These are phyloP conservation scores for Heliconius himera DNA, from an alignment of 1,140 invertebrate species.

Conservation along the genomic window DNA sequence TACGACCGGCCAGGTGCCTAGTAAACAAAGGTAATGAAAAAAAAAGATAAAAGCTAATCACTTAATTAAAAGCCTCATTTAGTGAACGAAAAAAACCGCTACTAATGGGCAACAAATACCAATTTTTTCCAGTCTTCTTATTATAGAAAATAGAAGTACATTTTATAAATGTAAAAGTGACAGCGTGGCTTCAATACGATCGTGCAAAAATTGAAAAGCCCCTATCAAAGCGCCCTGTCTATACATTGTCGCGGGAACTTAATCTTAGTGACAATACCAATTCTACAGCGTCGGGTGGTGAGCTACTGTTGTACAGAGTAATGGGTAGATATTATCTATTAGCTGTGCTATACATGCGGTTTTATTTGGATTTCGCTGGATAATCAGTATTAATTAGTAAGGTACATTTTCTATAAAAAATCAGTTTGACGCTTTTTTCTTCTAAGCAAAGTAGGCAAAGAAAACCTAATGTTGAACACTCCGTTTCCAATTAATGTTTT, in stretches of 20 bases:
- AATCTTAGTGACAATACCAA: conserved; percentile 50
- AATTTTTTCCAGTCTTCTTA: background rate
- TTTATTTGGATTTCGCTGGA: background rate
- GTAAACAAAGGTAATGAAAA: background rate
- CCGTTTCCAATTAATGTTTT: no score
- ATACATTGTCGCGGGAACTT: conserved; percentile 39
- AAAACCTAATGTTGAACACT: no score
- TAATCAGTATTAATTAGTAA: background rate
- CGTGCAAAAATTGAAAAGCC: conserved; percentile 29
- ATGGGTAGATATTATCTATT: background rate
- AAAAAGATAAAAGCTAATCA: background rate
- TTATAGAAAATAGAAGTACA: background rate
- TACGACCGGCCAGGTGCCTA: no score
- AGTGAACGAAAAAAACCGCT: background rate
- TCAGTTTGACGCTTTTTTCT: no score
- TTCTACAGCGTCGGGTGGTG: conserved; percentile 40
- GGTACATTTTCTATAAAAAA: background rate
- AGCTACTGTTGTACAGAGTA: conserved; percentile 21
- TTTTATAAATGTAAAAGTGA: conserved; percentile 16
- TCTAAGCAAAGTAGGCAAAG: no score
- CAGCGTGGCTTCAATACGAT: conserved; percentile 12
- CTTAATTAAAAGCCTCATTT: background rate
- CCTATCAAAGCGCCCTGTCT: conserved; percentile 34
- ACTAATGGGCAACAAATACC: background rate
- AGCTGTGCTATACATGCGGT: background rate